Percentiles rank a stretch among this genome's conserved stretches.
These are phyloP conservation scores for Lordiphosa clarofinis DNA, from an alignment of 1,140 invertebrate species.

Conservation along the genomic window DNA sequence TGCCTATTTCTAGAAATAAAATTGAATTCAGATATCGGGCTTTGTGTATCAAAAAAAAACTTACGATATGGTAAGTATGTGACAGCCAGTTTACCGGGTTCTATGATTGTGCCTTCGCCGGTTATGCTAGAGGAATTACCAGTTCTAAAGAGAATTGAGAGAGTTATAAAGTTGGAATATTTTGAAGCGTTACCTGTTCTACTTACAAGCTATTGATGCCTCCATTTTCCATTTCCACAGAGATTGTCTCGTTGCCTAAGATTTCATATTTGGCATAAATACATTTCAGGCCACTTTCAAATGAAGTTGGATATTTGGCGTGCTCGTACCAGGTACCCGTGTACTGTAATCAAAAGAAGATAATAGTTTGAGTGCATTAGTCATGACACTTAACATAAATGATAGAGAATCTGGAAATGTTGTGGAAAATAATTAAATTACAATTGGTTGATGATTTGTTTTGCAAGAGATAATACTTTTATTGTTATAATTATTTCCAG, in stretches of 20 bases:
- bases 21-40: not conserved
- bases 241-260: slow-evolving; percentile 82
- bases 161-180: not conserved
- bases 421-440: no score
- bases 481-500: no score
- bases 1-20: slow-evolving; percentile 80
- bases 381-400: no score
- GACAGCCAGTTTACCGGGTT: slow-evolving; percentile 56
- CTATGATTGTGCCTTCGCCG: slow-evolving; percentile 80
- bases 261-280: slow-evolving; percentile 85
- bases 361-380: not conserved
- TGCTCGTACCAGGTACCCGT: slow-evolving; percentile 89
- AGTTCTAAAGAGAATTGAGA: slow-evolving; percentile 33
- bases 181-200: no score
- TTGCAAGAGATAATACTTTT: no score
- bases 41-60: slow-evolving; percentile 3
- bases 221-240: slow-evolving; percentile 80
- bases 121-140: slow-evolving; percentile 71
- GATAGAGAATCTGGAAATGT: no score
- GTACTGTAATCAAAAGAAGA: slow-evolving; percentile 79
- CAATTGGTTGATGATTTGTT: no score
- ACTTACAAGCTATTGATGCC: slow-evolving; percentile 81
- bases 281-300: slow-evolving; percentile 88
- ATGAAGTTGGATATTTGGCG: slow-evolving; percentile 87
- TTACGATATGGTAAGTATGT: slow-evolving; percentile 49